phyloP scores from a whole-genome alignment of 2,113 vertebrate genomes.

The Anarrhichthys ocellatus region DNA sequence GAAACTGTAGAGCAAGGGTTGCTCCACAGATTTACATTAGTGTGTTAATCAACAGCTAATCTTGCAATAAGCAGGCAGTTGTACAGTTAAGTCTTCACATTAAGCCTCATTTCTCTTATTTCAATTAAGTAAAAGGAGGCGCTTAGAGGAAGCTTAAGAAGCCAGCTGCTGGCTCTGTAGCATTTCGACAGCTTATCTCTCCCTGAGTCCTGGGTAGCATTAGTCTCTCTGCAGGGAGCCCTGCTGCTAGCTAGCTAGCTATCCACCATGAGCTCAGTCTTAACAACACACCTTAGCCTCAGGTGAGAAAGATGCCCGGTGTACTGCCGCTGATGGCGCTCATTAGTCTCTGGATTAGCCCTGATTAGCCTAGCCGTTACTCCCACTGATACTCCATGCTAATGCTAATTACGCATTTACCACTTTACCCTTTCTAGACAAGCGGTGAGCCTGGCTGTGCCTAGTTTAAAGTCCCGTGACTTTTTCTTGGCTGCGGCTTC shows the following conservation, averaged over 20 bases:
- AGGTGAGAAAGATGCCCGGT: slow-evolving; percentile 66
- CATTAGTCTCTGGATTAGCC: slow-evolving; percentile 75
- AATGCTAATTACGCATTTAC: slow-evolving; percentile 55
- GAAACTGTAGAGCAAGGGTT: slow-evolving; percentile 23
- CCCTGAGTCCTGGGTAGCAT: slow-evolving; percentile 61
- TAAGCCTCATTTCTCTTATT: slow-evolving; percentile 73
- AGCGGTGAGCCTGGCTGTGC: slow-evolving; percentile 28
- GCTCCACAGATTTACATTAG: slow-evolving; percentile 31
- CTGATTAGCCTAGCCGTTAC: slow-evolving; percentile 61
- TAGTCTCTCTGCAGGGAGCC: slow-evolving; percentile 69
- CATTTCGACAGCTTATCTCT: slow-evolving; percentile 69
- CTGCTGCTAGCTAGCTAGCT: slow-evolving; percentile 40
- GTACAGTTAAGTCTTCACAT: slow-evolving; percentile 69
- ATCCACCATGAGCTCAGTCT: slow-evolving; percentile 46
- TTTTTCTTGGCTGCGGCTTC: slow-evolving; percentile 5
- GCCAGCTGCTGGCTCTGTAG: slow-evolving; percentile 66
- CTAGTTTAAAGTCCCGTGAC: not conserved
- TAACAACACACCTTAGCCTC: slow-evolving; percentile 60
- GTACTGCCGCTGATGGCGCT: slow-evolving; percentile 53
- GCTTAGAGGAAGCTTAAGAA: slow-evolving; percentile 68
- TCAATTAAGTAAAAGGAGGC: slow-evolving; percentile 70
- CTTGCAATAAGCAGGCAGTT: slow-evolving; percentile 64
- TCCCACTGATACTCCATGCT: slow-evolving; percentile 53
- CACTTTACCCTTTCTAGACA: slow-evolving; percentile 45
- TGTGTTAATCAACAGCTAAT: slow-evolving; percentile 72